Base-by-base conservation (phyloP, 2,888 invertebrate genomes). In the Cantharis rufa region DNA sequence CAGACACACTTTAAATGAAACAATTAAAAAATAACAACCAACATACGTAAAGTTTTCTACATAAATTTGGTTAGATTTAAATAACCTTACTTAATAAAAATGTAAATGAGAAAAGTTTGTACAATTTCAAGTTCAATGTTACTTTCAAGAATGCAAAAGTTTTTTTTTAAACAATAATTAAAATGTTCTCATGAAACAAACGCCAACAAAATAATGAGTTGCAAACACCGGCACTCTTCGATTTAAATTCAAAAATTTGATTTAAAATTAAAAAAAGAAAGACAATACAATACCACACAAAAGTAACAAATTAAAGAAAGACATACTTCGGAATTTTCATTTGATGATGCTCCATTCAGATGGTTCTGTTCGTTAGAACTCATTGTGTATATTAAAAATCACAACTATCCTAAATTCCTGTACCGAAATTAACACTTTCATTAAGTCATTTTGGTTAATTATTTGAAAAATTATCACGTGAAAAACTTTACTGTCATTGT, bases 401-500 rank as follows among this genome's bases (percentile, higher is more conserved):
- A 62, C 78, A 78, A 69, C 78, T 79, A 81, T 79, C 81, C 74
- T 78, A 76, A 81, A 81, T 83, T 82, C 74, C 84, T 83, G 83
- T 82, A 84, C 83, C 82, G 80, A 81, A 81, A 81, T 84, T 79
- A 81, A 75, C 75, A 75, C 71, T 72, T 48, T 48, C 48, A 74
- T 77, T 80, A 79, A 80, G 80, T 80, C 79, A 80, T 81, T 80
- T 77, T 77, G 76, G 70, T 78, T 75, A 76, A 75, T 80, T 80
- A 84, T 82, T 84, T 84, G 81, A 80, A 83, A 85, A 84, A 83
- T 48, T 83, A 86, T 87, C 87, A 88, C 86, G 87, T 87, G 87
- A 88, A 88, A 86, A 85, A 85, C 82, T 90, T 89, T 91, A 90
- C 91, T 91, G 91, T 91, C 91, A 91, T 88, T 89, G 90, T 91